Conservation (phyloP, 1,140 invertebrate genomes). For the Drosophila albomicans region DNA sequence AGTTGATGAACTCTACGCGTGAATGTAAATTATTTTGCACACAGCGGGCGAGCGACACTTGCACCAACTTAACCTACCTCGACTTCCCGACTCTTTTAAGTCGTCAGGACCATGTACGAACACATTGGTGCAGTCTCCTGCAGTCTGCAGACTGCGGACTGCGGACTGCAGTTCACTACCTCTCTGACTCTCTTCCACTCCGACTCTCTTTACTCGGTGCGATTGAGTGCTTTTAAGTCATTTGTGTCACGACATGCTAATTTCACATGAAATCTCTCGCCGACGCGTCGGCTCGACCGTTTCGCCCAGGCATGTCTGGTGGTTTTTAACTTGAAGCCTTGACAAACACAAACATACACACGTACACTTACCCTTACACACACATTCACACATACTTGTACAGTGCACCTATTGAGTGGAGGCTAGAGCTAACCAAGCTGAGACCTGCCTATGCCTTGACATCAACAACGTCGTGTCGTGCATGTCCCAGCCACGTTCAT, state of each 20-base stretch:
- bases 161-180: constrained; percentile 8
- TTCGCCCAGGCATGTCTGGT: constrained; percentile 67
- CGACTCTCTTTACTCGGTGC: constrained; percentile 50
- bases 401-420: constrained; percentile 8
- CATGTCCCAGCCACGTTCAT: constrained; percentile 73
- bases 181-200: neutral
- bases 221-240: constrained; percentile 84
- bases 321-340: constrained; percentile 70
- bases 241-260: constrained; percentile 84
- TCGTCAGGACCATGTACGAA: constrained; percentile 1
- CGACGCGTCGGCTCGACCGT: constrained; percentile 71
- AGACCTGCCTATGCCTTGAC: constrained; percentile 63
- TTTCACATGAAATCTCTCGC: constrained; percentile 83
- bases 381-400: constrained; percentile 15
- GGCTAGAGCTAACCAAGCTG: constrained; percentile 44
- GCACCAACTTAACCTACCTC: constrained; percentile 53
- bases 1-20: constrained; percentile 80
- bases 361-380: constrained; percentile 6
- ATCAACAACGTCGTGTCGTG: constrained; percentile 78
- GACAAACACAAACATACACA: constrained; percentile 57
- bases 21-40: constrained; percentile 81
- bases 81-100: constrained; percentile 3
- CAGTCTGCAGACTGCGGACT: constrained; percentile 8
- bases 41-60: constrained; percentile 79
- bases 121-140: constrained; percentile 2